Conservation (phyloP, 2,797 vertebrate species). For the Micropoecilia bifurca region DNA sequence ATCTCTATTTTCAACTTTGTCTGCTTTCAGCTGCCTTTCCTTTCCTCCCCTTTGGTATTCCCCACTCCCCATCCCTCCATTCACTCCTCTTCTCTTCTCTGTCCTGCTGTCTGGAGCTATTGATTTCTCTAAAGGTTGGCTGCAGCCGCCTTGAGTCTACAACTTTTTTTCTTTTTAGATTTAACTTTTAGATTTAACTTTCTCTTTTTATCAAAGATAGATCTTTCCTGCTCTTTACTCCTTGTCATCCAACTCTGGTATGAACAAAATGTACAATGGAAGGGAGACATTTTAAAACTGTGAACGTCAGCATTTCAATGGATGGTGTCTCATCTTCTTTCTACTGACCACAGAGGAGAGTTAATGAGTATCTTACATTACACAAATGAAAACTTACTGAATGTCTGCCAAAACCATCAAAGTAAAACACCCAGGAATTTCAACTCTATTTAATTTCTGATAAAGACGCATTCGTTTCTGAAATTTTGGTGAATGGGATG, state of each 20-base stretch:
- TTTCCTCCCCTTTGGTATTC: conserved; percentile 48
- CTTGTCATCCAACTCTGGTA: conserved; percentile 19
- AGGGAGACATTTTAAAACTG: conserved; percentile 11
- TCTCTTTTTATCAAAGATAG: conserved; percentile 23
- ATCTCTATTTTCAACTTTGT: conserved; percentile 51
- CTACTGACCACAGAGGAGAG: conserved; percentile 3
- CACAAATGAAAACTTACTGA: neutral
- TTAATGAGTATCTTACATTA: neutral
- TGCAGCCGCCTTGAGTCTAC: conserved; percentile 26
- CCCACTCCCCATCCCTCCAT: conserved; percentile 21
- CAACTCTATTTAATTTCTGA: neutral
- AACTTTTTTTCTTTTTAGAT: conserved; percentile 6
- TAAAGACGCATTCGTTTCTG: neutral
- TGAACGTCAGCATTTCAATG: conserved; percentile 10
- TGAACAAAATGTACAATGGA: conserved; percentile 5
- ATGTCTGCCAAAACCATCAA: neutral
- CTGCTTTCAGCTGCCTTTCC: conserved; percentile 24
- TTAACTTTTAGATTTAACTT: conserved; percentile 13
- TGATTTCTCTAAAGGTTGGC: conserved; percentile 75
- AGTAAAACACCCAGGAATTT: neutral
- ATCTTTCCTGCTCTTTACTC: conserved; percentile 19
- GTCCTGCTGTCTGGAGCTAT: conserved; percentile 69
- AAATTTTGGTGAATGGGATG: neutral
- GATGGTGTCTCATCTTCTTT: neutral
- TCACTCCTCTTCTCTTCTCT: conserved; percentile 36